A percentile compares a stretch with the other conserved stretches of the same genome.
Conservation (phyloP, 2,113 vertebrate genomes). For the Gavialis gangeticus region DNA sequence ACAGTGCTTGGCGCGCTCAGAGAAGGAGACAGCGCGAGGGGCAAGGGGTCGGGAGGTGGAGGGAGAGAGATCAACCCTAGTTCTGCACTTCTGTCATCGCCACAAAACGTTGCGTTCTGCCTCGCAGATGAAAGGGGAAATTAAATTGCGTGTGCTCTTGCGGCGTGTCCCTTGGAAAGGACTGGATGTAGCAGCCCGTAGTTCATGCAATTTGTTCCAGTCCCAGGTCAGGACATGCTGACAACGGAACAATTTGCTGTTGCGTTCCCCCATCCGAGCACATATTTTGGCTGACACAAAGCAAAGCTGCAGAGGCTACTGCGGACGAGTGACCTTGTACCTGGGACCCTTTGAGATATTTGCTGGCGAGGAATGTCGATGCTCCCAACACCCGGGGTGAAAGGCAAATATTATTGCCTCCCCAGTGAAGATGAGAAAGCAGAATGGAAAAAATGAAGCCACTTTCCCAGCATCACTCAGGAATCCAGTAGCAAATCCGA, state of each 20-base stretch:
- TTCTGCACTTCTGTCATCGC: not conserved
- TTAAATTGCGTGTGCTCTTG: too few relatives aligned
- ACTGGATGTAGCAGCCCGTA: not conserved
- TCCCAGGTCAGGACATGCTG: not conserved
- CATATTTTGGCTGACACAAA: not conserved
- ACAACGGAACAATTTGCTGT: not conserved
- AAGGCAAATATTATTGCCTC: not conserved
- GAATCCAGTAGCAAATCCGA: not conserved
- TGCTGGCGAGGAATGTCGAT: too few relatives aligned
- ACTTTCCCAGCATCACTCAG: not conserved
- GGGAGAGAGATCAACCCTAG: too few relatives aligned
- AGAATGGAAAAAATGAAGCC: too few relatives aligned
- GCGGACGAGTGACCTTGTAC: not conserved
- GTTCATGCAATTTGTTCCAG: not conserved
- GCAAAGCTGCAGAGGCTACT: not conserved
- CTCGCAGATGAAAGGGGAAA: not conserved
- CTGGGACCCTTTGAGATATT: not conserved
- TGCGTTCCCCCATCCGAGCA: not conserved
- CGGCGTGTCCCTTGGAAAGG: not conserved
- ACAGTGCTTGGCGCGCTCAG: rapidly evolving
- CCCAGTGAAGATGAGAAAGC: not conserved
- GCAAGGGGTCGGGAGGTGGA: not conserved
- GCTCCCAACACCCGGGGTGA: not conserved
- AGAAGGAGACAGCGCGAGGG: not conserved
- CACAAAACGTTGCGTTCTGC: not conserved